Evolutionary conservation across 2,888 invertebrate genomes (phyloP).

Genomic region (Diaperis boleti): DNA sequence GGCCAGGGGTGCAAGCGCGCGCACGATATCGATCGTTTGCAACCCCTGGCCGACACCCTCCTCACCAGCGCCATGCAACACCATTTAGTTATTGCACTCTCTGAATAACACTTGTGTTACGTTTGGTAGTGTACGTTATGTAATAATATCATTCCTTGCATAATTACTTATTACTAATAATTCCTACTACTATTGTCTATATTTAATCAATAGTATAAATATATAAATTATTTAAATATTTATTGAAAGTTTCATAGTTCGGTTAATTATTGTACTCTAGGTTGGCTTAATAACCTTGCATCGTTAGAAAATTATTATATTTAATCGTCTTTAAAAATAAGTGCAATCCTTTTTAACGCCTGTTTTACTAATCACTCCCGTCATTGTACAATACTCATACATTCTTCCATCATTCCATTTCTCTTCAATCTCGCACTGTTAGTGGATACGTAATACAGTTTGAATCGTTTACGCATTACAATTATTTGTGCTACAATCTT

Average conservation of each 20-base stretch:
- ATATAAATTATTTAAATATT: constrained; percentile 64
- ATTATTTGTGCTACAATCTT: constrained; percentile 52
- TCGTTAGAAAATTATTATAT: constrained; percentile 63
- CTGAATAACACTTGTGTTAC: constrained; percentile 74
- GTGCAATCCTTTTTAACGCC: constrained; percentile 63
- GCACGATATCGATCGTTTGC: constrained; percentile 65
- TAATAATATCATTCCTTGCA: constrained; percentile 69
- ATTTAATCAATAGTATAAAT: constrained; percentile 66
- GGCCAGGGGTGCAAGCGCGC: constrained; percentile 61
- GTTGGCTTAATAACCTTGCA: constrained; percentile 65
- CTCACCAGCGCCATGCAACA: constrained; percentile 67
- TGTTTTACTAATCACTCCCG: constrained; percentile 54
- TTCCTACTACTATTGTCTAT: constrained; percentile 67
- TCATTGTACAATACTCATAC: constrained; percentile 56
- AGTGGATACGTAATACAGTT: constrained; percentile 59
- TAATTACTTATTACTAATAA: constrained; percentile 68
- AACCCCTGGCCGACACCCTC: constrained; percentile 69
- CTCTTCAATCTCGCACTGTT: constrained; percentile 56
- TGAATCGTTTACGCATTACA: constrained; percentile 48
- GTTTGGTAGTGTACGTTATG: constrained; percentile 72
- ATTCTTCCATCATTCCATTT: constrained; percentile 48
- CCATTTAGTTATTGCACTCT: constrained; percentile 75
- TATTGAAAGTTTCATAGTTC: constrained; percentile 63
- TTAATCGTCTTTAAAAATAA: constrained; percentile 62
- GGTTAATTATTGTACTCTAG: constrained; percentile 64